Conservation (phyloP, 2,797 vertebrate species). For the Paedocypris micromegethes region DNA sequence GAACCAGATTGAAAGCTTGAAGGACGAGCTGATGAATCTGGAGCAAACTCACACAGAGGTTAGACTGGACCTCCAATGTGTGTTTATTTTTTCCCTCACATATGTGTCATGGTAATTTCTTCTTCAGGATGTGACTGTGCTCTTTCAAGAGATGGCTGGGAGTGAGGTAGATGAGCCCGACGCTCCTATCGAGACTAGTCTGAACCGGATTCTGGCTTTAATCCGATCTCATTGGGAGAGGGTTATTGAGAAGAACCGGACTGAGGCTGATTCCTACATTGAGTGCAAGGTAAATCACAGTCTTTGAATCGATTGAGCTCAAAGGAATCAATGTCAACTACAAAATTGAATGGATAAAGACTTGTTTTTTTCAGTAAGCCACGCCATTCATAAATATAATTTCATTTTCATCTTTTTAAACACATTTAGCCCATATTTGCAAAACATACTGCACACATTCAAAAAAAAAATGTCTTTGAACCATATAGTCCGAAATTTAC, state of each 20-base stretch:
- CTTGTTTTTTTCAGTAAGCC: no score
- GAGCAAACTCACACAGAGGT: constrained; percentile 81
- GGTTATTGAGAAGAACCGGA: constrained; percentile 78
- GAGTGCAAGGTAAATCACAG: constrained; percentile 77
- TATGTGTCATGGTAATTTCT: no score
- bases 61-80: constrained; percentile 31
- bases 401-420: no score
- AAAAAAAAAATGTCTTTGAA: not conserved
- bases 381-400: no score
- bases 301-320: not conserved
- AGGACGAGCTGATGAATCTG: constrained; percentile 74
- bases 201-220: constrained; percentile 83
- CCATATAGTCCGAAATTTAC: not conserved
- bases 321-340: not conserved
- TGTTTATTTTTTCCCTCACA: no score
- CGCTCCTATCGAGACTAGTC: constrained; percentile 73
- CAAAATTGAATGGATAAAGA: no score
- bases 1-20: constrained; percentile 82
- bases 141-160: constrained; percentile 82
- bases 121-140: constrained; percentile 79
- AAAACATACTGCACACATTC: no score
- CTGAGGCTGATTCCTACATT: constrained; percentile 74
- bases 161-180: constrained; percentile 78
- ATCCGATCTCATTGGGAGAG: constrained; percentile 89
- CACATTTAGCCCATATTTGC: no score